Evolutionary conservation across 2,797 vertebrate species (phyloP), one percentile per base, ranked within the genome.

Genomic region (Danio aesculapii): DNA sequence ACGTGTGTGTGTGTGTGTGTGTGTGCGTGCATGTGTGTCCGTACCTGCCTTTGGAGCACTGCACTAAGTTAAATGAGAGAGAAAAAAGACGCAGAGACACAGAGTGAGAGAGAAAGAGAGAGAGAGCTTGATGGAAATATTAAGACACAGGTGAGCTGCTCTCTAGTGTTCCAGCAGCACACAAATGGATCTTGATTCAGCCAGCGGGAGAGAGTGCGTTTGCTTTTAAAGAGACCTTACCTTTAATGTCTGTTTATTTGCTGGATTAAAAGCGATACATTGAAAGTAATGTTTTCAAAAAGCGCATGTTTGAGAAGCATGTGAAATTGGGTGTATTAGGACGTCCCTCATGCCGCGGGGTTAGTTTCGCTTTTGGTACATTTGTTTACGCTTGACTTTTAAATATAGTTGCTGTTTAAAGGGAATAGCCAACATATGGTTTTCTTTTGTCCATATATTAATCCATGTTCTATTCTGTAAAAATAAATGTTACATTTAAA

Each of bases 31-130:
- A 46, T 70, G 47, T 39, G 2, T 81, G n/a, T 76, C 49, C 16
- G 59, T 82, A 82, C 79, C 82, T 81, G 64, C 73, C 73, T 76
- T 80, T 81, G 62, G 73, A 85, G 66, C 62, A 69, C 30, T 53
- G 79, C 57, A 47, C 50, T 58, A 49, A 72, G 61, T n/a, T 49
- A 71, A 79, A 84, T 70, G 55, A 66, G 57, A 59, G 53, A 66
- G 61, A 71, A 55, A 75, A 53, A 41, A 66, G 69, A 30, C 30
- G 30, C 30, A 30, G 30, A 30, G 30, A 30, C 30, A 30, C 1
- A 30, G 30, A 30, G 16, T 71, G 30, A 30, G 30, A 70, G 66
- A 78, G 63, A 57, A 5, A 81, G 58, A 39, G 19, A 44, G 77
- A 55, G 82, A 3, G 17, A 46, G 64, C 57, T 69, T 79, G 43